A percentile compares a stretch with the other conserved stretches of the same genome.
Evolutionary conservation across 2,113 vertebrate species (phyloP).

Genomic region (Python bivittatus): DNA sequence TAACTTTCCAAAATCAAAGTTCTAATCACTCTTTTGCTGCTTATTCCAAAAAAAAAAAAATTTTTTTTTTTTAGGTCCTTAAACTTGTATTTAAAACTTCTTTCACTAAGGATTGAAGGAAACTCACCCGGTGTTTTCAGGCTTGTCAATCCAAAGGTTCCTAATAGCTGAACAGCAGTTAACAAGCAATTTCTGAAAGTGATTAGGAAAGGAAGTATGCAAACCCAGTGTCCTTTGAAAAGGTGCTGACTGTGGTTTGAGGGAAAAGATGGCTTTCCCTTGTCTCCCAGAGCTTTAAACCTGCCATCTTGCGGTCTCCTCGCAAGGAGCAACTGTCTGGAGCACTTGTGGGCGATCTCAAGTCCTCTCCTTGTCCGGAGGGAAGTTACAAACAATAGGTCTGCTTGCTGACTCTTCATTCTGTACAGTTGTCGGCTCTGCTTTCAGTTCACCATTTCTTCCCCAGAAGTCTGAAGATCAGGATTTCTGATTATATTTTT

Average conservation of each 20-base stretch:
- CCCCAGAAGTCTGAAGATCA: conserved; percentile 35
- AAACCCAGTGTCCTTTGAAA: neutral
- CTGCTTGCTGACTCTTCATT: neutral
- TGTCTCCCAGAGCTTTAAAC: neutral
- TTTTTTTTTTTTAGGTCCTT: neutral
- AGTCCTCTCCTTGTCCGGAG: neutral
- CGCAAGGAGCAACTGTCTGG: neutral
- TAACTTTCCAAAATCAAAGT: neutral
- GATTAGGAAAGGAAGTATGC: neutral
- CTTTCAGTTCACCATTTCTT: neutral
- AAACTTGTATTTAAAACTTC: neutral
- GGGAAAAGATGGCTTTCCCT: neutral
- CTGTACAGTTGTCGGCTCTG: too few species aligned
- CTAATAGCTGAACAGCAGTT: neutral
- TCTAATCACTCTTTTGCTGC: neutral
- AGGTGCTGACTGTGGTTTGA: neutral
- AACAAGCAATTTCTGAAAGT: neutral
- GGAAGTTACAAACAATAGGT: neutral
- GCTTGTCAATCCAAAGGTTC: neutral
- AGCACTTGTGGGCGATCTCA: neutral
- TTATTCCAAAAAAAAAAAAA: neutral
- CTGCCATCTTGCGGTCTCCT: neutral
- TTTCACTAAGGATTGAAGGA: neutral
- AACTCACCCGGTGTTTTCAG: neutral
- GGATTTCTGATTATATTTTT: neutral